phyloP scores from a whole-genome alignment of 2,888 invertebrate genomes.

The Camptogramma bilineatum region DNA sequence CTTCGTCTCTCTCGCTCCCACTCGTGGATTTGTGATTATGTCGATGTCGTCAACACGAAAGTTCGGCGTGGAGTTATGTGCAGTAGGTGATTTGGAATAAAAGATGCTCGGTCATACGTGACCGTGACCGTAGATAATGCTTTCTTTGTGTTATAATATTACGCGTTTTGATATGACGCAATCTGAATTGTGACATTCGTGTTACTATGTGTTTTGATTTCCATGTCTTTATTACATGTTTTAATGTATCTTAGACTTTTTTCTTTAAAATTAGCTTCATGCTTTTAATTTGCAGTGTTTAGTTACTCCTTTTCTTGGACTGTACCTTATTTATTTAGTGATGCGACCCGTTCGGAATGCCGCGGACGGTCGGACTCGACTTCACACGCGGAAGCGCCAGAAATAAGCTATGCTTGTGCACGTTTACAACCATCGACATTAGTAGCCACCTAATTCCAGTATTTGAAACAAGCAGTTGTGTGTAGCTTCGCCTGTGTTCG shows the following conservation, averaged over 20 bases:
- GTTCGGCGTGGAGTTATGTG: constrained; percentile 72
- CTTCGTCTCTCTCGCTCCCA: constrained; percentile 69
- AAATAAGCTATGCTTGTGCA: constrained; percentile 77
- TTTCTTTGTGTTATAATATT: constrained; percentile 65
- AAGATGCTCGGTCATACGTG: constrained; percentile 77
- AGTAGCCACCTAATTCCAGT: constrained; percentile 39
- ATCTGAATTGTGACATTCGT: constrained; percentile 23
- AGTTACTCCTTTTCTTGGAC: constrained; percentile 28
- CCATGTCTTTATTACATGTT: not conserved
- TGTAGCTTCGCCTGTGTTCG: constrained; percentile 11
- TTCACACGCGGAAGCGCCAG: constrained; percentile 79
- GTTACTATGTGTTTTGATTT: constrained; percentile 16
- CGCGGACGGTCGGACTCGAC: constrained; percentile 66
- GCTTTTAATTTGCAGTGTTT: constrained; percentile 27
- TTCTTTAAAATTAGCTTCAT: constrained; percentile 10
- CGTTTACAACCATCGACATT: constrained; percentile 49
- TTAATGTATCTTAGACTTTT: not conserved
- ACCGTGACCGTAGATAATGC: constrained; percentile 79
- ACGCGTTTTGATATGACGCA: constrained; percentile 48
- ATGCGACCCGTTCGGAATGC: constrained; percentile 66
- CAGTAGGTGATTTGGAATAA: constrained; percentile 76
- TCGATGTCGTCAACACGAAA: constrained; percentile 55
- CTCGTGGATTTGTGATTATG: constrained; percentile 56
- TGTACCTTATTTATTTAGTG: constrained; percentile 35
- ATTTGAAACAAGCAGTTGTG: constrained; percentile 21